Base-by-base conservation (phyloP, 2,888 invertebrate species). In the Craniophora ligustri region DNA sequence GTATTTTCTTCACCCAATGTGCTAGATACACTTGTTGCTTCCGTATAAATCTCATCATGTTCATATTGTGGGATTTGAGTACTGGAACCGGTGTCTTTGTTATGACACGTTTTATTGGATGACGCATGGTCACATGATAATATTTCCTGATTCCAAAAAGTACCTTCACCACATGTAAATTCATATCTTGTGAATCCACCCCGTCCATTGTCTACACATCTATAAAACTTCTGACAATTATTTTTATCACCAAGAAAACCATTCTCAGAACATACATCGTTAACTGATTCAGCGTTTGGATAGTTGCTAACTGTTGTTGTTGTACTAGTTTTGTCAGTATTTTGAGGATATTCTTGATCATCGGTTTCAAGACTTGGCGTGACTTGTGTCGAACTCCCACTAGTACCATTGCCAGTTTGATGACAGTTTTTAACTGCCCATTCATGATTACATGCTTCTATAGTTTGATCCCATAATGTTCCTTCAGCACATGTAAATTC, bases 171-270 rank as follows among this genome's bases (percentile, higher is more conserved):
- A 83, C 97, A 97, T 10, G 89, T 89, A 81, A 96, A 97, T 60
- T 96, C 95, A 79, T 96, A 95, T 85, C 94, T 95, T 38, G 88
- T 95, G 72, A 91, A 96, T 2, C 92, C 92, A 56, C 94, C 94
- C 19, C 93, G 87, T 0, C 94, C 95, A 76, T 94, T 94, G 53
- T 93, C 90, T 15, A 97, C 96, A 85, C 97, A 97, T 67, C 97
- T 94, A 80, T 96, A 96, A 88, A 97, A 97, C 81, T 95, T 96
- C 56, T 93, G 95, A 78, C 97, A 97, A 76, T 97, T 94, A 35
- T 88, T 88, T 30, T 94, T 90, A 84, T 97, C 95, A 10, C 95
- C 95, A 76, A 95, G 94, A 82, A 96, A 97, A 13, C 71, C 71
- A 55, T 72, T 67, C 35, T 51, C 45, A 4, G 28, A 28, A 46